Evolutionary conservation across 2,888 invertebrate species (phyloP), one percentile per base, ranked within the genome.

Genomic region (Phyto melanocephala): DNA sequence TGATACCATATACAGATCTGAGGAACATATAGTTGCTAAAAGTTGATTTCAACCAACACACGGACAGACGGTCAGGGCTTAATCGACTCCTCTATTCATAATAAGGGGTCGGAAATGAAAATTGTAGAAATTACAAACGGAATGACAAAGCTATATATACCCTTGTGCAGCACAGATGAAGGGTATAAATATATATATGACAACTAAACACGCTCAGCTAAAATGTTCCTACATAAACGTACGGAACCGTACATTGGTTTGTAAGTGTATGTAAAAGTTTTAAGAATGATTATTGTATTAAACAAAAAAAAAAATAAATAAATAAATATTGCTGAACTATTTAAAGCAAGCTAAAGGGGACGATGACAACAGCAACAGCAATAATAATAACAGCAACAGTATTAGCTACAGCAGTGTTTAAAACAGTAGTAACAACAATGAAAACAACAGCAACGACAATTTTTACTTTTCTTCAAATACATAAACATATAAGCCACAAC

Each of bases 241-340:
- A 11, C 8, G 33, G 6, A 56, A 28, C 28, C 13, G 17, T 54
- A 50, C n/a, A 40, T 56, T 42, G 33, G 47, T n/a, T 20, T 35
- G 42, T 15, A 28, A n/a, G 63, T 28, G 17, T 47, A 50, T 50
- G 63, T 54, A 70, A 76, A 42, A 76, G 33, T 62, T 52, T 63
- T 33, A 42, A 45, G 35, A 68, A 62, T 62, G 62, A 60, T 77
- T 65, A 65, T 74, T 74, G 35, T 35, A 65, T 63, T 54, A 20
- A 52, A 28, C 8, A 20, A 22, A 58, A 17, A 13, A 6, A 52
- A 11, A 52, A 37, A n/a, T n/a, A n/a, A n/a, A n/a, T 11, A 52
- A 22, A 15, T 13, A 62, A 70, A 70, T 54, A 47, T 56, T 56
- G 58, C 54, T 37, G 56, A 63, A 24, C 63, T 40, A 56, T 52